Base-by-base conservation (phyloP, 2,888 invertebrate genomes). In the Adela reaumurella region DNA sequence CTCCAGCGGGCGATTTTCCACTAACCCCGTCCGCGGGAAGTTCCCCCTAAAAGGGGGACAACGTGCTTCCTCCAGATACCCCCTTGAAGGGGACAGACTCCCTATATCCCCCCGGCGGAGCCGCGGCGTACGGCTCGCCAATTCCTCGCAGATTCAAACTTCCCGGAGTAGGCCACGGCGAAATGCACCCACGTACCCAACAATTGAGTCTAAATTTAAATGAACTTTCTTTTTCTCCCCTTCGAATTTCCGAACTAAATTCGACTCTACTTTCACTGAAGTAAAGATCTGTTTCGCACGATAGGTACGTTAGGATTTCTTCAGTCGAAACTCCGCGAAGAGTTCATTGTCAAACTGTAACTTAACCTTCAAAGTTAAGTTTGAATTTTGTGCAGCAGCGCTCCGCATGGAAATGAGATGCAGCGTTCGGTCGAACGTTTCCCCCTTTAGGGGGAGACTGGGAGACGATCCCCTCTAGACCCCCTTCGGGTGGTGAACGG, bases 351-450 rank as follows among this genome's bases (percentile, higher is more conserved):
- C 35, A 35, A 35, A 35, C 35, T 35, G 35, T 3, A 14, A 35
- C 35, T 4, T 35, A 35, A 35, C 35, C 35, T 35, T 35, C 35
- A 35, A 35, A 35, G 35, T 35, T 35, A 35, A 35, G 35, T 35
- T 35, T 35, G 35, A 35, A 35, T 14, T 35, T 35, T 4, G 35
- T 35, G 35, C 35, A 35, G 35, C 35, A 35, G 11, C 11, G 3
- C 35, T 35, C n/a, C n/a, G 35, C 14, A 74, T 74, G 74, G 70
- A 78, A 77, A 77, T 77, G 78, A 77, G 78, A 77, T 77, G 78
- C 77, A 78, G 72, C 62, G 74, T 65, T 63, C 64, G 62, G 43
- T 43, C 43, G 17, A 5, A 6, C 17, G 5, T 42, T 6, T 17
- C 43, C 17, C n/a, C n/a, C n/a, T 17, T 6, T 5, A 64, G 58